These are phyloP conservation scores for Drosophila cardini DNA, from an alignment of 1,140 invertebrate species.

Conservation along the genomic window DNA sequence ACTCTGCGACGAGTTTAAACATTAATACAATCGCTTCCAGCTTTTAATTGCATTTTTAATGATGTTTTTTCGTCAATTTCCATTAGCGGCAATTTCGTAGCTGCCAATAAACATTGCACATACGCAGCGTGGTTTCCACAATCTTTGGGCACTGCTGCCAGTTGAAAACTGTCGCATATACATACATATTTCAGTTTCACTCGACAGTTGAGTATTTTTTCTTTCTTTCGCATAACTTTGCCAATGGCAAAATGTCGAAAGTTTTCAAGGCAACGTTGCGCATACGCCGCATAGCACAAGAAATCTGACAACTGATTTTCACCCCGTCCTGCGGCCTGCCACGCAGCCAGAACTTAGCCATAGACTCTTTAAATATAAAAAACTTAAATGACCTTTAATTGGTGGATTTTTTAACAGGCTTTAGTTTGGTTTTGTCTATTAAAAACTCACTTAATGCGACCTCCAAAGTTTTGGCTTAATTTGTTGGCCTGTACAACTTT, in stretches of 20 bases:
- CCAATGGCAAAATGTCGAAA: constrained; percentile 61
- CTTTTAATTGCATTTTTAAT: constrained; percentile 53
- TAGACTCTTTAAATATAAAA: constrained; percentile 22
- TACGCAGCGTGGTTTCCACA: constrained; percentile 6
- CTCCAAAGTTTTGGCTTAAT: constrained; percentile 10
- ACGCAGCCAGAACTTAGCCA: constrained; percentile 7
- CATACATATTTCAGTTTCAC: background rate
- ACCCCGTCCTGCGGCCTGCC: background rate
- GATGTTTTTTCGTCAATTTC: constrained; percentile 28
- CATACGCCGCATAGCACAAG: constrained; percentile 42
- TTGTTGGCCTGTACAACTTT: constrained; percentile 36
- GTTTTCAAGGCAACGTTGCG: constrained; percentile 54
- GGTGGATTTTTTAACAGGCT: constrained; percentile 44
- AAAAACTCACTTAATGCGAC: constrained; percentile 45
- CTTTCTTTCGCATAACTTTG: constrained; percentile 44
- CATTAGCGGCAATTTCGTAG: constrained; percentile 26
- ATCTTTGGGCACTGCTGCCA: constrained; percentile 2
- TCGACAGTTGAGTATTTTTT: constrained; percentile 12
- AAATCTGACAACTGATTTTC: background rate
- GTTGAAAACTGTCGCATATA: constrained; percentile 4
- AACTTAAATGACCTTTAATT: constrained; percentile 74
- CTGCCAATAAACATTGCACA: constrained; percentile 34
- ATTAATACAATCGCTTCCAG: constrained; percentile 26
- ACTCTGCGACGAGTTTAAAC: background rate
- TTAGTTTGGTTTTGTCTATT: constrained; percentile 49